Base-by-base conservation (phyloP, 2,797 vertebrate species). In the Pagetopsis macropterus region DNA sequence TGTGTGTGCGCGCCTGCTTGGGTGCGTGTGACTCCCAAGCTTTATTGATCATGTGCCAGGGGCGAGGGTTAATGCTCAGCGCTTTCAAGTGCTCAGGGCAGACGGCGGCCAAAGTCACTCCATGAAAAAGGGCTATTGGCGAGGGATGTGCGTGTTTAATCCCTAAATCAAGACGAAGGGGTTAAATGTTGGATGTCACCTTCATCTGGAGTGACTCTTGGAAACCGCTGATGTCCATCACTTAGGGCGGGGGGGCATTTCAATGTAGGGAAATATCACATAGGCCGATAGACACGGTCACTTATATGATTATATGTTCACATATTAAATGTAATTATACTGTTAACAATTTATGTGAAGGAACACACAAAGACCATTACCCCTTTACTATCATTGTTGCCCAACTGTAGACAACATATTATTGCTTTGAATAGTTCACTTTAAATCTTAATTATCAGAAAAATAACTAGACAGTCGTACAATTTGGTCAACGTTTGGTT, bases 41-140 rank as follows among this genome's bases (percentile, higher is more conserved):
- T 67, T 75, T 89, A 91, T 86, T 84, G 90, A 90, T 88, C 82
- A 75, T 81, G 81, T 87, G 83, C 87, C 83, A 76, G 80, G 75
- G 83, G 73, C 58, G 52, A 8, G 63, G 82, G 83, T 89, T 91
- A 87, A 85, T 86, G 86, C 84, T 69, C 67, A 75, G 83, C 63
- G 8, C 83, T 88, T 86, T 75, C 66, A 60, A 88, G 87, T 56
- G 78, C 83, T 87, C 59, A 3, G 70, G 79, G 86, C 88, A 86
- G 69, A 72, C 56, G 10, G 40, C 54, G 23, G 70, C 70, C 89
- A 90, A 87, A 88, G 87, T 88, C 85, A 84, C 83, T 88, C 72
- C 61, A 33, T 84, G 86, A 89, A 92, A 88, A 78, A 87, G 78
- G 15, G 69, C 82, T 31, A 31, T 12, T 50, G 80, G 85, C 70